Conservation (phyloP, 1,140 invertebrate species). For the Teleogryllus occipitalis region DNA sequence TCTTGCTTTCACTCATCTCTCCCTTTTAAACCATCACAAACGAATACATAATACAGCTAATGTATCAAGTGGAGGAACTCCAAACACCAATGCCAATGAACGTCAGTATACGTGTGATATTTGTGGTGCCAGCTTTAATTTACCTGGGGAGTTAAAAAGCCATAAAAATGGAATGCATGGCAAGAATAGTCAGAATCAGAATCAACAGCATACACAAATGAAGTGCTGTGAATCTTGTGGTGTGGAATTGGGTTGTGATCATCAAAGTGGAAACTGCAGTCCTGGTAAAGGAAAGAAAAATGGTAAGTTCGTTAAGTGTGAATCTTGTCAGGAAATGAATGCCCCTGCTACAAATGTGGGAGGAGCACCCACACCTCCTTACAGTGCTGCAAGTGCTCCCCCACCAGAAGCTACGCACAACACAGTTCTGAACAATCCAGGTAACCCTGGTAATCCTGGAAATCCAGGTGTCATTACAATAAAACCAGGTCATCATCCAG, state of each 20-base stretch:
- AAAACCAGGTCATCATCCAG: slow-evolving; percentile 63
- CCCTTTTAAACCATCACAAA: slow-evolving; percentile 71
- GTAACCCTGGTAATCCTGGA: not conserved
- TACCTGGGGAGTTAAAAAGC: slow-evolving; percentile 45
- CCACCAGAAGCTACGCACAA: not conserved
- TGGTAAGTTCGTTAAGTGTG: slow-evolving; percentile 31
- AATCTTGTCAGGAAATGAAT: slow-evolving; percentile 26
- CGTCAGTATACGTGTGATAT: slow-evolving; percentile 47
- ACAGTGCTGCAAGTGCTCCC: not conserved
- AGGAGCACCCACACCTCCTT: not conserved
- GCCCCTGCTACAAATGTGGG: slow-evolving; percentile 7
- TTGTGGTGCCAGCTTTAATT: slow-evolving; percentile 46
- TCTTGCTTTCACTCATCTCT: slow-evolving; percentile 68
- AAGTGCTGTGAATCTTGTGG: slow-evolving; percentile 42
- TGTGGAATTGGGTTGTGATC: slow-evolving; percentile 31
- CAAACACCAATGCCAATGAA: slow-evolving; percentile 32
- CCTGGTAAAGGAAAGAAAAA: slow-evolving; percentile 35
- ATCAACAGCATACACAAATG: slow-evolving; percentile 15
- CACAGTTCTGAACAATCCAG: not conserved
- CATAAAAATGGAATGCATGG: slow-evolving; percentile 27
- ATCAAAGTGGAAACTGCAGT: slow-evolving; percentile 19
- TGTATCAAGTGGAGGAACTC: slow-evolving; percentile 36
- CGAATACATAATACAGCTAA: slow-evolving; percentile 55
- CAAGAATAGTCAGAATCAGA: slow-evolving; percentile 22
- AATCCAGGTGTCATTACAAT: slow-evolving; percentile 10